Base-by-base conservation (phyloP, 1,140 invertebrate species). In the Dendrolimus kikuchii region DNA sequence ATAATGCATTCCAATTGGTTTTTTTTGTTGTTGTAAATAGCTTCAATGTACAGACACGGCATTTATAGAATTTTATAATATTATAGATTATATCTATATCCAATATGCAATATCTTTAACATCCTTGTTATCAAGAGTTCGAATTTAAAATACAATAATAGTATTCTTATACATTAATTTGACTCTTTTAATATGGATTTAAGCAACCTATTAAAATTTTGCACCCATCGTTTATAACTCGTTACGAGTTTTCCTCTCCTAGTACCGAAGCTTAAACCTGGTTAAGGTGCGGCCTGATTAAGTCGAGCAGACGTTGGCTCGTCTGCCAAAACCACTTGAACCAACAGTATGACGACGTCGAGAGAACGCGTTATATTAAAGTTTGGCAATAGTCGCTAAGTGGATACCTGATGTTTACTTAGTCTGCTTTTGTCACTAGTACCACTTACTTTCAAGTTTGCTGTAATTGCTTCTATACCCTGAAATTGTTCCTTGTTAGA, bases 261-360 rank as follows among this genome's bases (percentile, higher is more conserved):
- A 51, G 50, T 50, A 64, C 64, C 58, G 52, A 62, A 62, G 64
- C 57, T 67, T 71, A 72, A 77, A 68, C 68, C 68, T 59, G 68
- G 62, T 70, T 72, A 77, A 77, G 74, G 72, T 75, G 70, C 66
- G 59, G 62, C 62, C 64, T 77, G 72, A 79, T 75, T 78, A 79
- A 77, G 68, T 60, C 56, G 61, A 77, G 64, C 72, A 71, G 67
- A 71, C 68, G 70, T 64, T 62, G 66, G 65, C 72, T 61, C 59
- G 52, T 61, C 62, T 70, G 76, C 79, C 77, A 82, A 75, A 77
- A 76, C 69, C 72, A 76, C 77, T 81, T 74, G 53, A 78, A 64
- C 68, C 66, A 66, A 63, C 59, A 59, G 57, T 64, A 58, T 58
- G 60, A 44, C 60, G 50, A 59, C 55, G 52, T 60, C 56, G 60